A percentile compares a stretch with the other conserved stretches of the same genome.
These are phyloP conservation scores for Lasioglossum villosulum DNA, from an alignment of 2,888 invertebrate species.

Conservation along the genomic window DNA sequence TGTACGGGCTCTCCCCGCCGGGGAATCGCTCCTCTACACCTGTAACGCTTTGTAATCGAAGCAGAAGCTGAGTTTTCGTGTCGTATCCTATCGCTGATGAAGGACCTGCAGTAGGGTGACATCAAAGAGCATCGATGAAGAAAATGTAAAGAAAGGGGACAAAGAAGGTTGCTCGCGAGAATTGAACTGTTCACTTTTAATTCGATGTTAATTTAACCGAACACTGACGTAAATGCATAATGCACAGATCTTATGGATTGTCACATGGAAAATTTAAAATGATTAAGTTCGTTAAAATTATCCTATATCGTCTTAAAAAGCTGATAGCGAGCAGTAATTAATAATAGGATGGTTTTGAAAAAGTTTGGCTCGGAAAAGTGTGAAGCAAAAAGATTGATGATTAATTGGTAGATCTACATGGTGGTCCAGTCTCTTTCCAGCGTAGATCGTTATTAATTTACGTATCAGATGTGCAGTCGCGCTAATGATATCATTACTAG, in stretches of 20 bases:
- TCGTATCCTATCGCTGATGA: background rate
- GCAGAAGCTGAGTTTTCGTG: slow-evolving; percentile 28
- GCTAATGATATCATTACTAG: background rate
- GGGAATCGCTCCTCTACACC: slow-evolving; percentile 54
- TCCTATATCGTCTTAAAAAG: background rate
- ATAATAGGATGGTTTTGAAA: background rate
- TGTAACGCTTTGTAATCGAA: slow-evolving; percentile 62
- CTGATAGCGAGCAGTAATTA: background rate
- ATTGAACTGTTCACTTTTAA: background rate
- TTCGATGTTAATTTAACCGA: background rate
- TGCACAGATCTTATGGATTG: background rate
- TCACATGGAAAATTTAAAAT: background rate
- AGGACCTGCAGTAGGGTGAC: background rate
- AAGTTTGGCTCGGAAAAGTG: background rate
- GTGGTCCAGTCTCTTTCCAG: background rate
- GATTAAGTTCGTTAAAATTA: background rate
- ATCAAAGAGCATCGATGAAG: too few relatives aligned
- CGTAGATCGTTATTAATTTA: background rate
- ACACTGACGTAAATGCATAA: background rate
- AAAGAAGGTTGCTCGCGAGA: background rate
- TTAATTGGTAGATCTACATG: background rate
- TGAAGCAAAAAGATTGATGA: background rate
- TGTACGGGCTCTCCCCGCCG: slow-evolving; percentile 46
- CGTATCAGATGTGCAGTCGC: background rate
- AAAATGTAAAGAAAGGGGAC: background rate